Base-by-base conservation (phyloP, 2,113 vertebrate species). In the Rallus limicola region DNA sequence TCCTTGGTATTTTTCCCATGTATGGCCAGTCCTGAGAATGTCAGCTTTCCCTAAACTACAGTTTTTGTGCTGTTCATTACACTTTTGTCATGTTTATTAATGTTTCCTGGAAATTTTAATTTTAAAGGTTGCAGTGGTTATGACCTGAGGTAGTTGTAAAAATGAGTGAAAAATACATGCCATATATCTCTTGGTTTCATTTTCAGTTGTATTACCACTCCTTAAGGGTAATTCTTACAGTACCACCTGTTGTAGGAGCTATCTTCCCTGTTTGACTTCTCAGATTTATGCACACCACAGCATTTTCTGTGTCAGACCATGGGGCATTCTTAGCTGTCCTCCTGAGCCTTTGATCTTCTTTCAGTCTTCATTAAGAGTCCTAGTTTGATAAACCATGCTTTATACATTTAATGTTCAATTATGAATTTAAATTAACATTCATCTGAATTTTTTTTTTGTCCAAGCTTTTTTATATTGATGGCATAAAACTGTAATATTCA, bases 191-290 rank as follows among this genome's bases (percentile, higher is more conserved):
- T 58, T 48, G 64, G 10, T 46, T 58, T 69, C 19, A 62, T 90
- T 58, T 89, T 44, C 12, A 18, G 5, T 84, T 91, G 48, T 77
- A 24, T 36, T 79, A 9, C 5, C 10, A 53, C 12, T 78, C 26
- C n/a, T 82, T 58, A 75, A 44, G 48, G 25, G 16, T 40, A 55
- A 36, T 40, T 84, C 62, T 58, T 68, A 18, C 16, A 78, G 1
- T 4, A 8, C 6, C 31, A 67, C 11, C 18, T 0, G 0, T 8
- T 63, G 42, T 25, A 80, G 34, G 26, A 76, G 6, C 24, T 90
- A 8, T 69, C 13, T 92, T 72, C 12, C 16, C 10, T 10, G 72
- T 38, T 55, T 42, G 55, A 46, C 29, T 72, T 68, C 24, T 79
- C 53, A 81, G 31, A 36, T 67, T 59, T 53, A 68, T 15, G 11